Conservation (phyloP, 2,113 vertebrate species). For the Choloepus hoffmanni region DNA sequence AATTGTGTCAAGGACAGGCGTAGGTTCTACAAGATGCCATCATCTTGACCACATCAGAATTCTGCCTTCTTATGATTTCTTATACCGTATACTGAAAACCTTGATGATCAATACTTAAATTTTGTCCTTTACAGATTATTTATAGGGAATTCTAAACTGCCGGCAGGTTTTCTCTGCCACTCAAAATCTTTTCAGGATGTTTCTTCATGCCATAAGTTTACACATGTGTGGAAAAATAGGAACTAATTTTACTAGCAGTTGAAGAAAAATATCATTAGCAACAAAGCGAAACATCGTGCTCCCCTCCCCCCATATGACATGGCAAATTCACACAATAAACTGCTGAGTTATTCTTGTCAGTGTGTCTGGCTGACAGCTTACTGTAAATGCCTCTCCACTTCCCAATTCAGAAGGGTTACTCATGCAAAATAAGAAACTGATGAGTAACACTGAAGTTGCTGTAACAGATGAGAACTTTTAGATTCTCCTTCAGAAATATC, state of each 20-base stretch:
- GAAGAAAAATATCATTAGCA: not conserved
- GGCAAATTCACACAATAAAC: not conserved
- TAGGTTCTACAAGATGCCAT: not conserved
- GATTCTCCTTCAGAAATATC: not conserved
- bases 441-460: not conserved
- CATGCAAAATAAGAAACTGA: not conserved
- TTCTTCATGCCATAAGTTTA: constrained; percentile 45
- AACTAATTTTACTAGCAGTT: constrained; percentile 9
- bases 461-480: not conserved
- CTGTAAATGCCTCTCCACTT: not conserved
- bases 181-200: not conserved
- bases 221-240: not conserved
- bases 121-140: not conserved
- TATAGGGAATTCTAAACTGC: not conserved
- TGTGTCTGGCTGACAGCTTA: not conserved
- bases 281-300: not conserved
- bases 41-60: not conserved
- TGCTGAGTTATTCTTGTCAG: not conserved
- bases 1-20: too few relatives aligned
- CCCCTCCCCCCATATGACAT: not conserved
- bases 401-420: not conserved
- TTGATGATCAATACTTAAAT: not conserved
- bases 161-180: not conserved
- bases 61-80: constrained; percentile 2
- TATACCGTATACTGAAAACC: not conserved